Percentiles rank a stretch among this genome's conserved stretches.
phyloP scores from a whole-genome alignment of 2,888 invertebrate species.

The Zootermopsis nevadensis region DNA sequence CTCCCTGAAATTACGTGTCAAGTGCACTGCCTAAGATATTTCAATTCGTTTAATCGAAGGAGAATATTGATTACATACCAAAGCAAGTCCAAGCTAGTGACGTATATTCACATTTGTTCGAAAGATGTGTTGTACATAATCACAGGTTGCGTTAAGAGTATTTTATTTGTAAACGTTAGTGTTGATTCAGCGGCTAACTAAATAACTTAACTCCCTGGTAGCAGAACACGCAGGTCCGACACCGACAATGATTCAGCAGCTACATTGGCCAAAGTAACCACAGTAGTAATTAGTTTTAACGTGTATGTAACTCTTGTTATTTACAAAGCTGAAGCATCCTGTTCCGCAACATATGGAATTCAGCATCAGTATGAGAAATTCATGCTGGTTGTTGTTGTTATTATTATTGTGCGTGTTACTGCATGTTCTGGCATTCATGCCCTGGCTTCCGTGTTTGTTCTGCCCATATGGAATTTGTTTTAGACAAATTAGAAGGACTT shows the following conservation, averaged over 20 bases:
- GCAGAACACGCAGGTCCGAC: too few relatives aligned
- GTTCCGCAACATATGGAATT: neutral
- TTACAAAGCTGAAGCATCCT: neutral
- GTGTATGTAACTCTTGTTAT: neutral
- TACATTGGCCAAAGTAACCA: neutral
- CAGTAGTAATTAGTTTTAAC: neutral
- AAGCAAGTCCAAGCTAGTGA: too few relatives aligned
- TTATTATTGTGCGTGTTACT: neutral
- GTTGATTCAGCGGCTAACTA: too few relatives aligned
- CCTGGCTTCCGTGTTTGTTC: neutral
- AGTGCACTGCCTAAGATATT: too few relatives aligned
- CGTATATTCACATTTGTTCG: too few relatives aligned
- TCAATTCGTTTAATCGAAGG: too few relatives aligned
- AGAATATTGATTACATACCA: too few relatives aligned
- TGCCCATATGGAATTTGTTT: neutral
- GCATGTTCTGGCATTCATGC: neutral
- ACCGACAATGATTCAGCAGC: neutral
- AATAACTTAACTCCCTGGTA: too few relatives aligned
- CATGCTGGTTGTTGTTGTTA: neutral
- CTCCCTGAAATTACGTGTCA: too few relatives aligned
- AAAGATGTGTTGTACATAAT: too few relatives aligned
- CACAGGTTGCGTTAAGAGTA: too few relatives aligned
- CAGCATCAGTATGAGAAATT: neutral
- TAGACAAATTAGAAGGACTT: neutral
- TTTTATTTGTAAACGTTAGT: too few relatives aligned